Evolutionary conservation across 2,113 vertebrate species (phyloP).

Genomic region (Serinus canaria): DNA sequence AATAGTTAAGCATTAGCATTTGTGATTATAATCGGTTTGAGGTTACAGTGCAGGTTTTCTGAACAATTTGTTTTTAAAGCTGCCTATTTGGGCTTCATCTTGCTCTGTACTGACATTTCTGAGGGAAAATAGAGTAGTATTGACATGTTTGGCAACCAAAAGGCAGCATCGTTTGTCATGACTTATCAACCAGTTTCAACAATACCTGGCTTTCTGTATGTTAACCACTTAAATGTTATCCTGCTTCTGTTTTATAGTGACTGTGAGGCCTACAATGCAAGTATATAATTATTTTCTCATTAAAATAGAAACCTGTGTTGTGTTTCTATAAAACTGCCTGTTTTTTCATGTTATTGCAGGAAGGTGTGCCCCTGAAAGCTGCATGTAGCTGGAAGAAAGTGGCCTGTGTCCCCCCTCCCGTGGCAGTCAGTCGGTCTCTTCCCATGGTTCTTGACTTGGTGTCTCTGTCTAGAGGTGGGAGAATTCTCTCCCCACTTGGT

Average conservation of each 20-base stretch:
- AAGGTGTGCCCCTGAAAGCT: neutral
- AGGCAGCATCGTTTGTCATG: constrained; percentile 59
- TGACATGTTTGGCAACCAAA: constrained; percentile 47
- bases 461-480: neutral
- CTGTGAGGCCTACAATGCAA: constrained; percentile 87
- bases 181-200: constrained; percentile 63
- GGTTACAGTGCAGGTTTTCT: constrained; percentile 65
- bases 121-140: constrained; percentile 34
- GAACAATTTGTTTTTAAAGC: constrained; percentile 59
- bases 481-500: neutral
- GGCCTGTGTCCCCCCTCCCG: neutral
- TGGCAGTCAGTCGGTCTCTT: rapidly evolving
- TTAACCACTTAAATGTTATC: constrained; percentile 90
- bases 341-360: neutral
- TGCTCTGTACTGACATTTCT: constrained; percentile 46
- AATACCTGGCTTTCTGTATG: constrained; percentile 77
- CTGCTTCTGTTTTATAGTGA: constrained; percentile 90
- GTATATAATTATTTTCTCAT: constrained; percentile 98
- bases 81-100: constrained; percentile 61
- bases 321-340: constrained; percentile 52
- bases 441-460: rapidly evolving
- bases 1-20: constrained; percentile 71
- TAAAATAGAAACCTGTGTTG: constrained; percentile 84
- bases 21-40: constrained; percentile 66
- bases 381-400: neutral